Evolutionary conservation across 1,140 invertebrate genomes (phyloP).

Genomic region (Bilobella aurantiaca): DNA sequence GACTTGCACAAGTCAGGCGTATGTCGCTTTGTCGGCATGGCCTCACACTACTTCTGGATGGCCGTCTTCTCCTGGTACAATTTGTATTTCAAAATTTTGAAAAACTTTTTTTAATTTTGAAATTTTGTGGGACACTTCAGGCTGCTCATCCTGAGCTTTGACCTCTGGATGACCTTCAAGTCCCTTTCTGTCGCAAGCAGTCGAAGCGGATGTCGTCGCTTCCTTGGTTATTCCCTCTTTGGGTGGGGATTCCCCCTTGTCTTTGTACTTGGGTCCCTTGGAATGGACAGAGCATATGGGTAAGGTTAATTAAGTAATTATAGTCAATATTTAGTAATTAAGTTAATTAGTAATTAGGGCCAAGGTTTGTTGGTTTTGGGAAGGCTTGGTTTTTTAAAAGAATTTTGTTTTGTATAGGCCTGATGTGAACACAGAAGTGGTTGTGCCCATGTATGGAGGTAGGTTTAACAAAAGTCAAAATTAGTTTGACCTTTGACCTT

Average conservation of each 20-base stretch:
- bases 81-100: background rate
- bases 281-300: conserved; percentile 2
- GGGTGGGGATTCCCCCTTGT: conserved; percentile 6
- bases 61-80: conserved; percentile 23
- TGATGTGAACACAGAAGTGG: background rate
- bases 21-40: background rate
- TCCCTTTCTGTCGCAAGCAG: background rate
- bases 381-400: background rate
- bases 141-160: conserved; percentile 23
- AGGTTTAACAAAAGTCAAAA: background rate
- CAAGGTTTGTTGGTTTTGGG: too few relatives aligned
- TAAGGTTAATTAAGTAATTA: background rate
- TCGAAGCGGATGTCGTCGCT: background rate
- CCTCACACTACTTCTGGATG: conserved; percentile 28
- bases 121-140: background rate
- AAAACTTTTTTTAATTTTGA: background rate
- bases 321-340: too few relatives aligned
- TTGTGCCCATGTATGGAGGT: conserved; percentile 16
- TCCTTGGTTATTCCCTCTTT: background rate
- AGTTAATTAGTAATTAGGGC: background rate
- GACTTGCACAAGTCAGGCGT: background rate
- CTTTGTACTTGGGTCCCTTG: background rate
- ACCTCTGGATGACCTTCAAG: conserved; percentile 26
- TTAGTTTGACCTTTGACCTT: background rate
- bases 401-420: conserved; percentile 5